Conservation (phyloP, 1,140 invertebrate genomes). For the Holcopasites calliopsidis region DNA sequence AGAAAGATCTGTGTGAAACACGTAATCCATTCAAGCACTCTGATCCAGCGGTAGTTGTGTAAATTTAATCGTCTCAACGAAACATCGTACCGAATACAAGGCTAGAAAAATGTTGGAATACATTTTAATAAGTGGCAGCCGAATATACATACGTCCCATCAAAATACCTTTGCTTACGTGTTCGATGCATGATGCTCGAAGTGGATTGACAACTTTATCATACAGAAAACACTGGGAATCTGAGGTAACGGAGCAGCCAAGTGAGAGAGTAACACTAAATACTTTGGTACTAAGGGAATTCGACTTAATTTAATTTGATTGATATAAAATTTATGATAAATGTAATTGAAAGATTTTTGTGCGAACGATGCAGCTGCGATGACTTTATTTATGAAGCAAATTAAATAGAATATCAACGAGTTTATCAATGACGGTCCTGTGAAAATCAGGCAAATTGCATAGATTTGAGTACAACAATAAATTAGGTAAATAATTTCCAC, state of each 20-base stretch:
- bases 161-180: background rate
- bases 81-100: background rate
- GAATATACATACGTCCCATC: background rate
- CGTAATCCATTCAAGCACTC: background rate
- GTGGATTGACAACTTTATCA: background rate
- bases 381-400: too few species aligned
- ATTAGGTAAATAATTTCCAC: too few species aligned
- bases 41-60: slow-evolving; percentile 10
- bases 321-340: background rate
- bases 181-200: background rate
- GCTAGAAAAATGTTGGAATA: background rate
- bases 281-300: background rate
- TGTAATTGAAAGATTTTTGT: background rate
- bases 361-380: too few species aligned
- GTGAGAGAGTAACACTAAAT: background rate
- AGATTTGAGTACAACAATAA: too few species aligned
- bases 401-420: too few species aligned
- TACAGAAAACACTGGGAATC: background rate
- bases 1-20: slow-evolving; percentile 15
- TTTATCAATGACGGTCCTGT: too few species aligned
- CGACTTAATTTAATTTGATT: background rate
- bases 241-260: background rate
- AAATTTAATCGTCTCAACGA: slow-evolving; percentile 9
- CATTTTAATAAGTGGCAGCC: background rate
- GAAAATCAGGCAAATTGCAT: too few species aligned